Percentiles rank a stretch among this genome's conserved stretches.
These are phyloP conservation scores for Ptychoptera contaminata DNA, from an alignment of 2,888 invertebrate genomes.

Conservation along the genomic window DNA sequence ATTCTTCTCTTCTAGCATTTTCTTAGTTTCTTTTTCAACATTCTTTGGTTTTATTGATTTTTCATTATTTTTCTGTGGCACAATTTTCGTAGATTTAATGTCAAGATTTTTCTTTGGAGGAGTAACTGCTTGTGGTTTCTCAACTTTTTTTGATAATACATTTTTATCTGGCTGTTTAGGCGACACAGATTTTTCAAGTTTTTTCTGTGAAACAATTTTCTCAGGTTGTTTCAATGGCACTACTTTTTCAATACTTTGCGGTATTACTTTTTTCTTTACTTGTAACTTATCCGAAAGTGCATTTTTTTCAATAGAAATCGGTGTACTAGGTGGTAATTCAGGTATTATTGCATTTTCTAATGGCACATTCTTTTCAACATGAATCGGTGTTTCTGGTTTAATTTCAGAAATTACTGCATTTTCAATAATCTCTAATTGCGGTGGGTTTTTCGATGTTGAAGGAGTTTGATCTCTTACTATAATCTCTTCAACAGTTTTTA, in stretches of 20 bases:
- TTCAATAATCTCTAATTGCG: not conserved
- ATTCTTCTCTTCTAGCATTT: too few species aligned
- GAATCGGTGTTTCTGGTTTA: not conserved
- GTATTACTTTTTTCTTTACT: not conserved
- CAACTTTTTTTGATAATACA: too few species aligned
- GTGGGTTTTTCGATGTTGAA: slow-evolving; percentile 5
- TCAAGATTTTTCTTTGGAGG: not conserved
- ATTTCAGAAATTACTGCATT: not conserved
- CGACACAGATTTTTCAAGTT: too few species aligned
- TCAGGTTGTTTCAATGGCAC: too few species aligned
- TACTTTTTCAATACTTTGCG: not conserved
- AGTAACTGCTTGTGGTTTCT: too few species aligned
- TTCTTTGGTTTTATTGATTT: too few species aligned
- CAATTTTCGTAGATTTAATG: not conserved
- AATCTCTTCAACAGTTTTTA: slow-evolving; percentile 9
- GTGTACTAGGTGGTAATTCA: not conserved
- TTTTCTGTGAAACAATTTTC: too few species aligned
- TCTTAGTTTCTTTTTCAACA: too few species aligned
- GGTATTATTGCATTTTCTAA: too few species aligned
- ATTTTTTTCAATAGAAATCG: not conserved
- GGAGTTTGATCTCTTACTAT: not conserved
- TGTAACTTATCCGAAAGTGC: not conserved
- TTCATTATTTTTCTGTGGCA: not conserved
- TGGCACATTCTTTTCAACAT: not conserved
- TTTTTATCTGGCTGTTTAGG: too few species aligned